These are phyloP conservation scores for Myocastor coypus DNA, from an alignment of 2,113 vertebrate genomes.

Conservation along the genomic window DNA sequence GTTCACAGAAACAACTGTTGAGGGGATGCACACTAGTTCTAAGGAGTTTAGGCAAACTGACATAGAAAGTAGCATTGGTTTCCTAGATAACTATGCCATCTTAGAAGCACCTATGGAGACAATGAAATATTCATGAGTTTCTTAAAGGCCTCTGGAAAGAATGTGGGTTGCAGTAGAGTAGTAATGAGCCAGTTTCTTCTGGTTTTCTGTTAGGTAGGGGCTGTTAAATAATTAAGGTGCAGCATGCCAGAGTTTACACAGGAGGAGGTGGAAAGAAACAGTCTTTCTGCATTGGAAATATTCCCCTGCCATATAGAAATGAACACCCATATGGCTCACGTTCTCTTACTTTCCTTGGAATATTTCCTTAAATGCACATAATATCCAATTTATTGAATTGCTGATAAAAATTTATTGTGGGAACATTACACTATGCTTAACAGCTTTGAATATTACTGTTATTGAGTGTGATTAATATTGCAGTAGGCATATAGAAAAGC, in stretches of 20 bases:
- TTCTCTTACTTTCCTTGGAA: slow-evolving; percentile 9
- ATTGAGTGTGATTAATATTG: background rate
- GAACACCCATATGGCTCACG: slow-evolving; percentile 40
- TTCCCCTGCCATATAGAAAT: background rate
- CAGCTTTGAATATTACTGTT: background rate
- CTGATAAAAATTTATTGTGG: slow-evolving; percentile 13
- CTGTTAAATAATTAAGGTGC: slow-evolving; percentile 85
- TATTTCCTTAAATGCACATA: slow-evolving; percentile 17
- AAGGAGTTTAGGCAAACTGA: slow-evolving; percentile 40
- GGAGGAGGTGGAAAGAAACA: slow-evolving; percentile 73
- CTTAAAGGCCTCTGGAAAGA: slow-evolving; percentile 81
- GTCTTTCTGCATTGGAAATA: background rate
- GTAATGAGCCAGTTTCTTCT: slow-evolving; percentile 76
- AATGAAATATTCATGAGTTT: slow-evolving; percentile 84
- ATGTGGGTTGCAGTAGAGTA: slow-evolving; percentile 76
- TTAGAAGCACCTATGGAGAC: slow-evolving; percentile 70
- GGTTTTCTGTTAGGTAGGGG: slow-evolving; percentile 52
- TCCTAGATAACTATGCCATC: slow-evolving; percentile 75
- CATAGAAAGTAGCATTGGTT: slow-evolving; percentile 68
- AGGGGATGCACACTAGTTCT: fast-evolving
- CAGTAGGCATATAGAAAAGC: background rate
- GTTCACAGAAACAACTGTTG: background rate
- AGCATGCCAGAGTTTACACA: slow-evolving; percentile 72
- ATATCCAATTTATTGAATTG: background rate
- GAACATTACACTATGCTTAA: background rate